Conservation (phyloP, 2,888 invertebrate genomes). For the Sylvicola fuscatus region DNA sequence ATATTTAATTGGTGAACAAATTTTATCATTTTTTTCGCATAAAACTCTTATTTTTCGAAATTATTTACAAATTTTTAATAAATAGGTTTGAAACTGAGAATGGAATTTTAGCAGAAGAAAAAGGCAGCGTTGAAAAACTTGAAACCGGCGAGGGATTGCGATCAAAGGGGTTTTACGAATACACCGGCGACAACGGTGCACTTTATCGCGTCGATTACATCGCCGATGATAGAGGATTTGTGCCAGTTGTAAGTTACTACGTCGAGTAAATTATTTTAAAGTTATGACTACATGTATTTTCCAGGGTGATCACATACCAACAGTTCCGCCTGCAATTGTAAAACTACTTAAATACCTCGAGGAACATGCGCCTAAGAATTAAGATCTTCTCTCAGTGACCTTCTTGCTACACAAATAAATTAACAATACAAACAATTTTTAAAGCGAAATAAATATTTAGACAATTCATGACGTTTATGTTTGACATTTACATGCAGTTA, state of each 20-base stretch:
- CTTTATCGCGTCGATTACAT: conserved; percentile 30
- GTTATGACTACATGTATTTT: not conserved
- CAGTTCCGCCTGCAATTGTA: conserved; percentile 39
- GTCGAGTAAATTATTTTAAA: not conserved
- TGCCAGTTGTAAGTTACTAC: conserved; percentile 15
- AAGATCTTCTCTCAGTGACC: too few relatives aligned
- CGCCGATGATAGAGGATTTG: conserved; percentile 34
- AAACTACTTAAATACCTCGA: conserved; percentile 38
- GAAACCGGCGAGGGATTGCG: conserved; percentile 32
- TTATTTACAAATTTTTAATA: too few relatives aligned
- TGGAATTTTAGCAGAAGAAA: conserved; percentile 30
- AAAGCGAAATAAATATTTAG: too few relatives aligned
- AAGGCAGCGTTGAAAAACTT: conserved; percentile 33
- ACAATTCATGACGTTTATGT: too few relatives aligned
- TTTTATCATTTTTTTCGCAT: too few relatives aligned
- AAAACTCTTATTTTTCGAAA: too few relatives aligned
- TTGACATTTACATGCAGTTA: too few relatives aligned
- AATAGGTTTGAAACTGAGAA: conserved; percentile 28
- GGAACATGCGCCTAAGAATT: too few relatives aligned
- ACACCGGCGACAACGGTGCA: conserved; percentile 37
- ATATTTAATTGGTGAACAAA: too few relatives aligned
- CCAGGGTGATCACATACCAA: conserved; percentile 20
- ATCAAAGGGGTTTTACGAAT: conserved; percentile 43
- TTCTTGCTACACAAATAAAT: too few relatives aligned
- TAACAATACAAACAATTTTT: too few relatives aligned